Evolutionary conservation across 2,113 vertebrate genomes (phyloP).

Genomic region (Gambusia affinis): DNA sequence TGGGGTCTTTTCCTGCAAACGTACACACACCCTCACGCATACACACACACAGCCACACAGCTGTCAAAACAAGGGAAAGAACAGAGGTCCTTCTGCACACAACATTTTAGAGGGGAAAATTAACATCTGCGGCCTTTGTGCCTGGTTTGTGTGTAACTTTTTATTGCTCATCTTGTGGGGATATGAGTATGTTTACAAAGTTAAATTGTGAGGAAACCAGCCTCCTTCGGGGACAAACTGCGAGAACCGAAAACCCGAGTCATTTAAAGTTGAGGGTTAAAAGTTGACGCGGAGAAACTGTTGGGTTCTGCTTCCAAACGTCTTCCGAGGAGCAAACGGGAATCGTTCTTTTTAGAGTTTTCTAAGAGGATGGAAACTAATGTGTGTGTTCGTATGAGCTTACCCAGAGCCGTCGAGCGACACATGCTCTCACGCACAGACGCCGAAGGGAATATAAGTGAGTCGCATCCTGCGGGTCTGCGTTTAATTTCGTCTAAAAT

Average conservation of each 20-base stretch:
- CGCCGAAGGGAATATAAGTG: conserved; percentile 11
- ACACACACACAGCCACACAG: conserved; percentile 8
- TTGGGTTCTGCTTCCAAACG: conserved; percentile 1
- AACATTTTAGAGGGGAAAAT: conserved; percentile 21
- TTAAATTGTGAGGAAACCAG: conserved; percentile 4
- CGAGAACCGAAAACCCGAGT: neutral
- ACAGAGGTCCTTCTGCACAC: conserved; percentile 9
- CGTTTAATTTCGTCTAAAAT: conserved; percentile 1
- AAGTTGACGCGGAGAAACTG: neutral
- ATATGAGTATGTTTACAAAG: conserved; percentile 10
- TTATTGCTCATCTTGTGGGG: conserved; percentile 2
- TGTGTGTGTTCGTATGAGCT: conserved; percentile 11
- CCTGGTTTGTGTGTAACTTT: conserved; percentile 3
- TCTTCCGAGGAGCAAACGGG: conserved; percentile 10
- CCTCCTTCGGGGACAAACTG: neutral
- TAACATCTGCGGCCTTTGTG: conserved; percentile 32
- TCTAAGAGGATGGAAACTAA: conserved; percentile 23
- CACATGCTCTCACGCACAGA: conserved; percentile 23
- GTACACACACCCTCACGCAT: neutral
- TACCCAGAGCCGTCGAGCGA: conserved; percentile 19
- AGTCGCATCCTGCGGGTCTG: conserved; percentile 11
- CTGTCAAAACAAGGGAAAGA: conserved; percentile 47
- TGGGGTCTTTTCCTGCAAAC: conserved; percentile 5
- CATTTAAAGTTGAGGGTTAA: neutral
- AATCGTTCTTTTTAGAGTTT: neutral